Evolutionary conservation across 2,113 vertebrate genomes (phyloP).

Genomic region (Balaeniceps rex): DNA sequence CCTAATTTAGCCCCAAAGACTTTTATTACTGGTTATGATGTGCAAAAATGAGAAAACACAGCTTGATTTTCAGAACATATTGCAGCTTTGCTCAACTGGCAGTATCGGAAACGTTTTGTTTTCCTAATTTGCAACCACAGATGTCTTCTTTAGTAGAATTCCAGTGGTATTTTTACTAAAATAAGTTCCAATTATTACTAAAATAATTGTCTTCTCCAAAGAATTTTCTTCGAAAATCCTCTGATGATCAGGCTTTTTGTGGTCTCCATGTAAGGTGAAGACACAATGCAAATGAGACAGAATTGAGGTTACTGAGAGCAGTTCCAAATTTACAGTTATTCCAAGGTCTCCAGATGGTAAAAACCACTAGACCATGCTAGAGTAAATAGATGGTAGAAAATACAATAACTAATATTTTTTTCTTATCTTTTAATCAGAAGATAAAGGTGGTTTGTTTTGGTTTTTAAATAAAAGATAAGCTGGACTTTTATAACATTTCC

Average conservation of each 20-base stretch:
- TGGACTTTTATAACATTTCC: neutral
- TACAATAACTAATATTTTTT: neutral
- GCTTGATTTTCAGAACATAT: conserved; percentile 18
- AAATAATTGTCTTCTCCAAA: neutral
- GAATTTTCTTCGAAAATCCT: neutral
- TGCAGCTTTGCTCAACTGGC: conserved; percentile 34
- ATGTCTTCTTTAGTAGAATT: neutral
- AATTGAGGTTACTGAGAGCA: neutral
- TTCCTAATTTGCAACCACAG: neutral
- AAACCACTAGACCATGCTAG: neutral
- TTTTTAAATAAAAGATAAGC: neutral
- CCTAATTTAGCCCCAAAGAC: neutral
- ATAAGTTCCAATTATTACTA: neutral
- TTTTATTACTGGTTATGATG: neutral
- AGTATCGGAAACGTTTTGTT: neutral
- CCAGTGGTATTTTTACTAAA: neutral
- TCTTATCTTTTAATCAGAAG: neutral
- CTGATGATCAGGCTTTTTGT: neutral
- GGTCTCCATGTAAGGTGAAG: neutral
- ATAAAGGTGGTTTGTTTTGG: neutral
- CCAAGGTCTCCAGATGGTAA: neutral
- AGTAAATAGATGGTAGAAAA: neutral
- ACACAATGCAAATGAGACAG: neutral
- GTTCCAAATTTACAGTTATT: neutral
- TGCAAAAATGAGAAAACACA: conserved; percentile 27